phyloP scores from a whole-genome alignment of 2,888 invertebrate species.

The Mimumesa dahlbomi region DNA sequence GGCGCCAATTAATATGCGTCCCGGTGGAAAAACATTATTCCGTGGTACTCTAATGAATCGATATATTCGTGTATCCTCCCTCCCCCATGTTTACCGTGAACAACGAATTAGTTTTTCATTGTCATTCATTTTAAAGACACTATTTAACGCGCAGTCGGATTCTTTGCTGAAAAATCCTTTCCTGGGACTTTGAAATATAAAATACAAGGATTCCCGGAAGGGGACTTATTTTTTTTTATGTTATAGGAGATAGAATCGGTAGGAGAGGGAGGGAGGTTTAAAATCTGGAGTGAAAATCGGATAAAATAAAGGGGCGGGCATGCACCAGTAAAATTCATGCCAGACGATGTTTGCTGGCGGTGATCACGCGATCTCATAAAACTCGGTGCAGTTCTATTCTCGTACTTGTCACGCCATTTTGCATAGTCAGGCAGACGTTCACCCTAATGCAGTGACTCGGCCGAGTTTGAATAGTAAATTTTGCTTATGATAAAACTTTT shows the following conservation, averaged over 20 bases:
- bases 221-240: too few relatives aligned
- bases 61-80: too few relatives aligned
- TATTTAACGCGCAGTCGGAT: too few relatives aligned
- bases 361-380: slow-evolving; percentile 76
- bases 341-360: slow-evolving; percentile 69
- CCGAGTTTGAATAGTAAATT: slow-evolving; percentile 63
- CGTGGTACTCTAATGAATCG: too few relatives aligned
- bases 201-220: too few relatives aligned
- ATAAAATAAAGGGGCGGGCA: slow-evolving; percentile 54
- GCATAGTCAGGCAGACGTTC: slow-evolving; percentile 75
- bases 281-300: slow-evolving; percentile 56
- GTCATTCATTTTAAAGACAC: too few relatives aligned
- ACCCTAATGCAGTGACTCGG: slow-evolving; percentile 66
- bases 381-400: slow-evolving; percentile 75
- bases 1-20: too few relatives aligned
- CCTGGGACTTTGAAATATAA: too few relatives aligned
- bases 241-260: background rate
- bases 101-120: too few relatives aligned
- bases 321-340: slow-evolving; percentile 70
- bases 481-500: slow-evolving; percentile 60
- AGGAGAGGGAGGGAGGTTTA: background rate
- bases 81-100: too few relatives aligned
- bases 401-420: slow-evolving; percentile 76
- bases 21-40: too few relatives aligned
- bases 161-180: too few relatives aligned